Evolutionary conservation across 2,888 invertebrate genomes (phyloP), one percentile per base, ranked within the genome.

Genomic region (Nymphalis polychloros): DNA sequence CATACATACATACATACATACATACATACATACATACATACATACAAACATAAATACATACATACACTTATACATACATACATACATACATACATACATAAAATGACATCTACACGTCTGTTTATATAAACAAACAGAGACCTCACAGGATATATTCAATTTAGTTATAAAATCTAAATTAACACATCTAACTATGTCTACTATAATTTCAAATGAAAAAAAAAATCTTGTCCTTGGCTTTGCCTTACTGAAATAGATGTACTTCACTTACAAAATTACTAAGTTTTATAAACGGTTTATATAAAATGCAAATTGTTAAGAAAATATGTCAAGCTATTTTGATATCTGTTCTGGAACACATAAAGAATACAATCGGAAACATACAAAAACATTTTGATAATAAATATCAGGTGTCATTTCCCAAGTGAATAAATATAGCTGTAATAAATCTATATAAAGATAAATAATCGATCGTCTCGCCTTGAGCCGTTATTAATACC

Each of bases 371-470:
- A 53, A 17, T 53, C 23, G 10, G 10, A 16, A 1, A 7, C 23
- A 16, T 5, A 5, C 8, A 49, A 49, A 13, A 19, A 19, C 20
- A 13, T 1, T 48, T 48, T 50, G 17, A n/a, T 19, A 49, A 50
- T 31, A 35, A 49, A 62, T 20, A 3, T 41, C 65, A 65, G 65
- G 20, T 60, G 60, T 47, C 16, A 46, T 5, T 52, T 60, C 27
- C 52, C 65, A 19, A 19, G 46, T 6, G 52, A 16, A 27, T 47
- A 60, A 31, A 65, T 60, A 65, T 41, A 16, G 8, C 16, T 3
- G 7, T 55, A 55, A 55, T 31, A 55, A 55, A 55, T 47, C 19
- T n/a, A 50, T 52, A 60, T 27, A 23, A 65, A 65, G 49, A 60
- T 46, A 13, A 19, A 53, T 52, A 16, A 60, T 41, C 23, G 19